Evolutionary conservation across 2,888 invertebrate genomes (phyloP), one percentile per base, ranked within the genome.

Genomic region (Pomacea canaliculata): DNA sequence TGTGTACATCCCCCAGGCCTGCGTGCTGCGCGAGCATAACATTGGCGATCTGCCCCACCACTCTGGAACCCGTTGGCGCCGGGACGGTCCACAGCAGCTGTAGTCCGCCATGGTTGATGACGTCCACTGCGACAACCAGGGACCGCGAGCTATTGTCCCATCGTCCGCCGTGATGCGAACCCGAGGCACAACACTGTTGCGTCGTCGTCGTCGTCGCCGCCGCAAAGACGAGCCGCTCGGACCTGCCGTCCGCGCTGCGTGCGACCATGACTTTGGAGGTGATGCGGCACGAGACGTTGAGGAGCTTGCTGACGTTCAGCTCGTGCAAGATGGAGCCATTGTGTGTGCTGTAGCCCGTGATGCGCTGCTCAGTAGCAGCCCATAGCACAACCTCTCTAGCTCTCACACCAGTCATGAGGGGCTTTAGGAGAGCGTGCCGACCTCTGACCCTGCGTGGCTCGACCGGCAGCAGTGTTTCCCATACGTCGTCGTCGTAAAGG

Each of bases 201-300:
- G 16, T 37, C 66, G 18, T 23, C 27, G 66, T n/a, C 23, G 23
- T 4, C 16, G 18, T 7, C 49, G n/a, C 9, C 68, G 68, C 60
- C 3, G 68, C 73, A 19, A 73, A 73, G 10, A 73, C 73, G 23
- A 73, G 49, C 16, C 73, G 46, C 23, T 73, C 73, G 1, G 23
- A 27, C 1, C 7, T 48, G 56, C 60, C 60, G 16, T 73, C 60
- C 27, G 48, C 8, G 68, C 68, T 68, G 8, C 59, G 46, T 3
- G 73, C 37, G 68, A 73, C 73, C 73, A 73, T 73, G 60, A 73
- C 73, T n/a, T 73, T 73, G 68, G 73, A 73, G 37, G 73, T 73
- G 56, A 73, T 10, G 37, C 59, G 73, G 60, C 70, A 71, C 27
- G 73, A 59, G 59, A 59, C 60, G 68, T 73, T 73, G 49, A 73